phyloP scores from a whole-genome alignment of 2,888 invertebrate species.

The Parapristionchus giblindavisi region DNA sequence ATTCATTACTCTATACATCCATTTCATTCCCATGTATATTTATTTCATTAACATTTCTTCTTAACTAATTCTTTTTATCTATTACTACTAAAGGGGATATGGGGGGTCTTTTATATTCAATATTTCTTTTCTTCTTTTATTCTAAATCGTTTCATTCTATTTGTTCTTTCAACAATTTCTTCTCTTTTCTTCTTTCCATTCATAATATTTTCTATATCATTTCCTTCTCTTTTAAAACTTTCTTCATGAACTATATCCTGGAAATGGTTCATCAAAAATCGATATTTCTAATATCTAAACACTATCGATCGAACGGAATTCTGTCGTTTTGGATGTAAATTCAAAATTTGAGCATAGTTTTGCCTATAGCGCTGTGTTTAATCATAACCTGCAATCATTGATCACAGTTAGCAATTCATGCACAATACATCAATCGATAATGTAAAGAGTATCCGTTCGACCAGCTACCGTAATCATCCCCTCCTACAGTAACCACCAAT shows the following conservation, averaged over 20 bases:
- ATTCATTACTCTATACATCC: no score
- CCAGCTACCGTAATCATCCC: slow-evolving; percentile 13
- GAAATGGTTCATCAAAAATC: neutral
- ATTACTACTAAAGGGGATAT: no score
- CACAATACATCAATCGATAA: neutral
- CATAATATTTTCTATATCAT: neutral
- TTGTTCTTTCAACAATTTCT: slow-evolving; percentile 9
- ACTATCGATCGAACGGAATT: slow-evolving; percentile 12
- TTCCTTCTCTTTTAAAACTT: neutral
- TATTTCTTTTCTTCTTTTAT: slow-evolving; percentile 3
- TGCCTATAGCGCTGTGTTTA: neutral
- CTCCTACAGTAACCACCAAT: neutral
- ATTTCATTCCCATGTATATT: no score
- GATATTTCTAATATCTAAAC: no score
- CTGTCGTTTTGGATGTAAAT: neutral
- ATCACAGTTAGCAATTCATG: no score
- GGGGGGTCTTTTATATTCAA: no score
- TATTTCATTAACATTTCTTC: no score
- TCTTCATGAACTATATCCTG: neutral
- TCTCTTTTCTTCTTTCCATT: slow-evolving; percentile 5
- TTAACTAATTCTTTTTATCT: no score
- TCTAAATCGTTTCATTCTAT: neutral
- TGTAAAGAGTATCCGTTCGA: slow-evolving; percentile 4
- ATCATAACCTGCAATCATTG: slow-evolving; percentile 18
- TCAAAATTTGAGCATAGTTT: slow-evolving; percentile 26